A percentile compares a stretch with the other conserved stretches of the same genome.
Conservation (phyloP, 2,113 vertebrate genomes). For the Notothenia rossii region DNA sequence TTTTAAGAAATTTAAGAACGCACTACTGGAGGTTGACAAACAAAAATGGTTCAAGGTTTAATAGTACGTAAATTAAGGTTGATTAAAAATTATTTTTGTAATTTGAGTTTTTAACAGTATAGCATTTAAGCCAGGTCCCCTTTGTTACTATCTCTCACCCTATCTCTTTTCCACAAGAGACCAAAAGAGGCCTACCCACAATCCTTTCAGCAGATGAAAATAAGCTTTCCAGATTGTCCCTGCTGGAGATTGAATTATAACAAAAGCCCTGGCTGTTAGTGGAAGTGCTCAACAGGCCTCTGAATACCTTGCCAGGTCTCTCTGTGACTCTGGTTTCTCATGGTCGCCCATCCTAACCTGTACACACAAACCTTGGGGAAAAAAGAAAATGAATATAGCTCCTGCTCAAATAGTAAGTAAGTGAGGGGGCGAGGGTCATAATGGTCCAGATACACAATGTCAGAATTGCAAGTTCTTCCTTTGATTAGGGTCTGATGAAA, state of each 20-base stretch:
- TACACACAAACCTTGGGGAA: conserved; percentile 45
- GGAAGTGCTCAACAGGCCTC: conserved; percentile 53
- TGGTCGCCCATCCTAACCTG: conserved; percentile 38
- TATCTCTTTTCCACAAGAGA: conserved; percentile 10
- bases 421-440: neutral
- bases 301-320: conserved; percentile 53
- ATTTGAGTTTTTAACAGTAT: neutral
- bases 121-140: neutral
- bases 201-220: conserved; percentile 69
- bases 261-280: conserved; percentile 57
- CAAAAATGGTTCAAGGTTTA: neutral
- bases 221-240: conserved; percentile 73
- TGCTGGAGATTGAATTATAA: conserved; percentile 71
- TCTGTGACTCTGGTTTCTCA: conserved; percentile 53
- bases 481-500: conserved; percentile 36
- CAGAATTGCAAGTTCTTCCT: conserved; percentile 28
- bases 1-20: no score
- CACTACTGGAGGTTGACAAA: no score
- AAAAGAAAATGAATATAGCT: conserved; percentile 33
- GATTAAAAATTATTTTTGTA: neutral
- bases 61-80: neutral
- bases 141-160: conserved; percentile 14
- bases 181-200: conserved; percentile 60
- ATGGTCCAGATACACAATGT: conserved; percentile 1
- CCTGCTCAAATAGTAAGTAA: conserved; percentile 8